Evolutionary conservation across 2,797 vertebrate genomes (phyloP).

Genomic region (Micrastur ruficollis): DNA sequence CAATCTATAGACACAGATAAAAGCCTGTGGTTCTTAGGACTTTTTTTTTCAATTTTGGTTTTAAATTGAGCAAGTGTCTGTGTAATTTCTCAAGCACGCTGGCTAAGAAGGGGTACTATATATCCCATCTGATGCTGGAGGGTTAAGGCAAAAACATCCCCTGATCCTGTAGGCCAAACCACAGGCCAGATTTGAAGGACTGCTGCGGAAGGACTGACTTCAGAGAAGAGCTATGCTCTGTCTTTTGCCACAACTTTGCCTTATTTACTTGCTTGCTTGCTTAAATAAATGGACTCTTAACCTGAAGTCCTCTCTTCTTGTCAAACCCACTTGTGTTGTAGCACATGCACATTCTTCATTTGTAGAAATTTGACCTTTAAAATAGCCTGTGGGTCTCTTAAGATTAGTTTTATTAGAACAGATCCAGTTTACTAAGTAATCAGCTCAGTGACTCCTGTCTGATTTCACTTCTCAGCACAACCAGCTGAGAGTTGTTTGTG

Average conservation of each 20-base stretch:
- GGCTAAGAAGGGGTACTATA: background rate
- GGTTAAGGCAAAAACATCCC: background rate
- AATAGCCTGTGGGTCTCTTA: background rate
- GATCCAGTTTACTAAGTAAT: background rate
- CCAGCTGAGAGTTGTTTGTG: background rate
- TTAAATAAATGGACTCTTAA: background rate
- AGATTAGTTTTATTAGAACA: background rate
- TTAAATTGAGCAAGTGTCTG: background rate
- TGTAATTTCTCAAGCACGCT: background rate
- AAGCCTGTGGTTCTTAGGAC: background rate
- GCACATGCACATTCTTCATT: background rate
- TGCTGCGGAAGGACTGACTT: background rate
- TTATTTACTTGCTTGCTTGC: background rate
- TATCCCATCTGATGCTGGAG: background rate
- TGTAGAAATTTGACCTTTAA: background rate
- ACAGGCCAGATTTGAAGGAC: background rate
- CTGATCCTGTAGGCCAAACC: background rate
- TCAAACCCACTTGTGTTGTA: background rate
- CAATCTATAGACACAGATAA: background rate
- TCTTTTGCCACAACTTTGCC: background rate
- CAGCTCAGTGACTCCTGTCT: background rate
- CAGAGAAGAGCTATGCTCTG: background rate
- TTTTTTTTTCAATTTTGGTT: background rate
- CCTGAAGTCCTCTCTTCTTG: background rate
- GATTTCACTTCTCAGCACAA: background rate